Evolutionary conservation across 2,113 vertebrate species (phyloP).

Genomic region (Triplophysa rosa): DNA sequence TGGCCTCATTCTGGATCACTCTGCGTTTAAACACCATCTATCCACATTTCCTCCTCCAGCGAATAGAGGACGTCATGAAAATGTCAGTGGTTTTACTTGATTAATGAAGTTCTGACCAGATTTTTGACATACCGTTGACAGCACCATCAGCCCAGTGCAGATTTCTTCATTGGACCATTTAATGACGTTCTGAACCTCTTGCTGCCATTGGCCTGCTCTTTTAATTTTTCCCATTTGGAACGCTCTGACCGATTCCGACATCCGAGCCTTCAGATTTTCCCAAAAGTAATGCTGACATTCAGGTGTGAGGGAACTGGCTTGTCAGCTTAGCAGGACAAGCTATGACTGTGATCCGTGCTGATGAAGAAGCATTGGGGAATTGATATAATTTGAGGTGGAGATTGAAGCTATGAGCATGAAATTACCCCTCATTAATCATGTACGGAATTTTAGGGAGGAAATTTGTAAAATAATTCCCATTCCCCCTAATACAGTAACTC

Average conservation of each 20-base stretch:
- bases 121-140: constrained; percentile 51
- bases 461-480: constrained; percentile 67
- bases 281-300: constrained; percentile 37
- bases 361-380: constrained; percentile 67
- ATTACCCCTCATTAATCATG: constrained; percentile 79
- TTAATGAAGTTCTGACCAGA: constrained; percentile 47
- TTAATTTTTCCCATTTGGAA: constrained; percentile 25
- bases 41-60: constrained; percentile 52
- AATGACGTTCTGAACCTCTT: constrained; percentile 17
- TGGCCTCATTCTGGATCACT: constrained; percentile 56
- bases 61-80: constrained; percentile 59
- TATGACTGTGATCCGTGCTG: constrained; percentile 66
- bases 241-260: constrained; percentile 28
- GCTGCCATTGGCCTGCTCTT: not conserved
- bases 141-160: constrained; percentile 40
- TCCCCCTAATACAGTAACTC: constrained; percentile 66
- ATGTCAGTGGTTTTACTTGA: constrained; percentile 58
- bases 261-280: constrained; percentile 3
- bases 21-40: constrained; percentile 44
- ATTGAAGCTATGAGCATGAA: constrained; percentile 79
- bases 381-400: constrained; percentile 66
- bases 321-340: constrained; percentile 56
- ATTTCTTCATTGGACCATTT: constrained; percentile 37
- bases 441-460: constrained; percentile 67
- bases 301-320: constrained; percentile 46